These are phyloP conservation scores for Microplitis deprimator DNA, from an alignment of 2,888 invertebrate genomes.

Conservation along the genomic window DNA sequence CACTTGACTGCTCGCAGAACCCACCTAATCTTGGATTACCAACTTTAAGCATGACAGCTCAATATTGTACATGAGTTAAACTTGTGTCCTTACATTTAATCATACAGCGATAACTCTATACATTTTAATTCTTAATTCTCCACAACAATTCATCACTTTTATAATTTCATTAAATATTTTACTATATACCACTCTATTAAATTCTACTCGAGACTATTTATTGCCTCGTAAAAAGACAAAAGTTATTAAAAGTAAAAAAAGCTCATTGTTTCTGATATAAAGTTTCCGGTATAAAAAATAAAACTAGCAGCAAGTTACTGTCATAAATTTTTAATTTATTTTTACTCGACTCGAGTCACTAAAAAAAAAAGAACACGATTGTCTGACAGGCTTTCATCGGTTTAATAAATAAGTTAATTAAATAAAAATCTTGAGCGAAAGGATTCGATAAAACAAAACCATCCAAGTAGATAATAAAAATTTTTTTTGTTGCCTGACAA, in stretches of 20 bases:
- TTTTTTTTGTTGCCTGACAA: background rate
- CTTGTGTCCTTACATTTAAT: background rate
- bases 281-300: background rate
- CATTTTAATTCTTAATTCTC: no score
- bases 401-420: background rate
- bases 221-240: background rate
- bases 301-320: background rate
- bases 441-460: background rate
- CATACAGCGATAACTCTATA: background rate
- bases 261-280: background rate
- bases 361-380: background rate
- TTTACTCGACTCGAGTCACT: background rate
- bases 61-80: background rate
- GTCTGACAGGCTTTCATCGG: background rate
- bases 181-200: background rate
- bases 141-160: no score
- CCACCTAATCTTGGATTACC: slow-evolving; percentile 27
- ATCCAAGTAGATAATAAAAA: background rate
- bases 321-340: background rate
- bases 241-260: background rate
- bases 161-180: no score
- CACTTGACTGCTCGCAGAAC: slow-evolving; percentile 9
- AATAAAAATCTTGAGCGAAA: background rate
- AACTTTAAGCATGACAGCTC: slow-evolving; percentile 21
- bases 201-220: background rate